Percentiles rank a stretch among this genome's conserved stretches.
Evolutionary conservation across 37 sponge, comb jelly and placozoan genomes (phyloP).

Genomic region (Corticium candelabrum): DNA sequence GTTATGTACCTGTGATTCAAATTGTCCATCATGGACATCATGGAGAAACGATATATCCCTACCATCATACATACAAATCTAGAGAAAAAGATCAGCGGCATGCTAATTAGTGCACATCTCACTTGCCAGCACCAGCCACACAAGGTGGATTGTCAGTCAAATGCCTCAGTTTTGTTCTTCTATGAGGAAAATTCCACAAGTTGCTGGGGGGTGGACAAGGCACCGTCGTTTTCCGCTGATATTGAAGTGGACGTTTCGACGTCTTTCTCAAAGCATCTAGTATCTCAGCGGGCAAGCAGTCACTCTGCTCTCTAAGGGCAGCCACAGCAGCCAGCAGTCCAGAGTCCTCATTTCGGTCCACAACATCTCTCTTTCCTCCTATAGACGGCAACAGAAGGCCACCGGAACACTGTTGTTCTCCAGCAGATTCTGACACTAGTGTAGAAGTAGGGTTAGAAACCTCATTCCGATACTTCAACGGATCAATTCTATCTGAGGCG

Average conservation of each 20-base stretch:
- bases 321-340: neutral
- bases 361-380: neutral
- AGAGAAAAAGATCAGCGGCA: neutral
- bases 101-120: neutral
- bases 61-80: no score
- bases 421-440: no score
- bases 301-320: neutral
- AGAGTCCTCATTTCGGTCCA: neutral
- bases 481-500: no score
- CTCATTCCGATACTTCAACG: no score
- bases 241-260: neutral
- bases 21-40: conserved; percentile 24
- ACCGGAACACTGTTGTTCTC: no score
- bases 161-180: conserved; percentile 57
- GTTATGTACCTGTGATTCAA: no score
- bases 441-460: no score
- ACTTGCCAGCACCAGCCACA: conserved; percentile 90
- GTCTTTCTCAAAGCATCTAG: neutral
- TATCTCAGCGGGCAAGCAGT: neutral
- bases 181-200: conserved; percentile 69
- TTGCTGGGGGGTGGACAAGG: conserved; percentile 47
- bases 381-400: neutral
- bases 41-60: conserved; percentile 85
- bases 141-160: conserved; percentile 78
- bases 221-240: neutral